Evolutionary conservation across 2,113 vertebrate genomes (phyloP).

Genomic region (Bubalus kerabau): DNA sequence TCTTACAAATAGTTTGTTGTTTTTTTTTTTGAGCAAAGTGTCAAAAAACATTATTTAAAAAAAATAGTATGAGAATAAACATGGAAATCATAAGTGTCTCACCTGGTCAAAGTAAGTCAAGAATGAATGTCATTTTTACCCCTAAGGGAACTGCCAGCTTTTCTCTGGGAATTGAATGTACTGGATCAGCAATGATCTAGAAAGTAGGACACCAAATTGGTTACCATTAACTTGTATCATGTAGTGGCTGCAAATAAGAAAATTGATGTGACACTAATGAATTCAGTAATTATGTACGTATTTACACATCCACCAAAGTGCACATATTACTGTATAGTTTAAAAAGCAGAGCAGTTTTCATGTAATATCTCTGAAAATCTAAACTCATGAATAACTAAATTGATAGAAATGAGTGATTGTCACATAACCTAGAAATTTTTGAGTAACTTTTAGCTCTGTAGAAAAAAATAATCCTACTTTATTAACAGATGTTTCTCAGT

Average conservation of each 20-base stretch:
- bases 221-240: background rate
- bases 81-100: background rate
- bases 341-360: background rate
- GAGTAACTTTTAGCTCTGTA: background rate
- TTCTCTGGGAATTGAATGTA: background rate
- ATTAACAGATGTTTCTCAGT: background rate
- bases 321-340: background rate
- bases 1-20: no score
- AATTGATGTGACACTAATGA: background rate
- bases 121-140: constrained; percentile 9
- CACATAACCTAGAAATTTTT: background rate
- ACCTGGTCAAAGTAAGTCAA: background rate
- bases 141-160: background rate
- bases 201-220: background rate
- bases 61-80: background rate
- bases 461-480: background rate
- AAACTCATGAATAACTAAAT: background rate
- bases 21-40: background rate
- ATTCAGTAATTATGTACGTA: background rate
- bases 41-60: background rate
- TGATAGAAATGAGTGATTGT: background rate
- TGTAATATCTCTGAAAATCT: background rate
- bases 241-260: background rate
- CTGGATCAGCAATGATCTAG: background rate
- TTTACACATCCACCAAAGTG: background rate